phyloP scores from a whole-genome alignment of 2,888 invertebrate species.

The Graphium colonna region DNA sequence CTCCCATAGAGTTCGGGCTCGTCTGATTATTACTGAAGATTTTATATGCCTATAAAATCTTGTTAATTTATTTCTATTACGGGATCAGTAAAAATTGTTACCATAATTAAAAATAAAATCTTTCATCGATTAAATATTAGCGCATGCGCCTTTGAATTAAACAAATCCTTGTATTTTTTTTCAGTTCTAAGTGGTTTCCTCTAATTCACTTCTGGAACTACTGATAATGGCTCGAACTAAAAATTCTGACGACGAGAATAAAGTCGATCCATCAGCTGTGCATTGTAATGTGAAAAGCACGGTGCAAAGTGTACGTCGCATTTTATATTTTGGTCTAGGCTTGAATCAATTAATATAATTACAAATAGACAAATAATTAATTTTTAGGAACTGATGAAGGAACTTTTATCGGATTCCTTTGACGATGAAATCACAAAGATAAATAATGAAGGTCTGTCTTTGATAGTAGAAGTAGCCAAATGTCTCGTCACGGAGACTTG shows the following conservation, averaged over 20 bases:
- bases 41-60: too few species aligned
- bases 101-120: not conserved
- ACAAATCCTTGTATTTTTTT: not conserved
- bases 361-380: not conserved
- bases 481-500: constrained; percentile 77
- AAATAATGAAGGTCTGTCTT: constrained; percentile 73
- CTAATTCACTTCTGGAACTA: not conserved
- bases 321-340: constrained; percentile 8
- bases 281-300: constrained; percentile 54
- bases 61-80: too few species aligned
- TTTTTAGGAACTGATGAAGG: constrained; percentile 73
- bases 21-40: too few species aligned
- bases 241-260: constrained; percentile 46
- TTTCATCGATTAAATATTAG: not conserved
- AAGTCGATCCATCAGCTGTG: constrained; percentile 57
- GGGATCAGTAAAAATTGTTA: too few species aligned
- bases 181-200: not conserved
- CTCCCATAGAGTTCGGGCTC: too few species aligned
- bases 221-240: constrained; percentile 25
- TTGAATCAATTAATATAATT: constrained; percentile 7
- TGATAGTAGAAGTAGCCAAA: constrained; percentile 74
- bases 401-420: constrained; percentile 72
- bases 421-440: constrained; percentile 78
- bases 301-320: constrained; percentile 50
- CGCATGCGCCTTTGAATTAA: not conserved